Evolutionary conservation across 2,888 invertebrate species (phyloP).

Genomic region (Rotaria socialis): DNA sequence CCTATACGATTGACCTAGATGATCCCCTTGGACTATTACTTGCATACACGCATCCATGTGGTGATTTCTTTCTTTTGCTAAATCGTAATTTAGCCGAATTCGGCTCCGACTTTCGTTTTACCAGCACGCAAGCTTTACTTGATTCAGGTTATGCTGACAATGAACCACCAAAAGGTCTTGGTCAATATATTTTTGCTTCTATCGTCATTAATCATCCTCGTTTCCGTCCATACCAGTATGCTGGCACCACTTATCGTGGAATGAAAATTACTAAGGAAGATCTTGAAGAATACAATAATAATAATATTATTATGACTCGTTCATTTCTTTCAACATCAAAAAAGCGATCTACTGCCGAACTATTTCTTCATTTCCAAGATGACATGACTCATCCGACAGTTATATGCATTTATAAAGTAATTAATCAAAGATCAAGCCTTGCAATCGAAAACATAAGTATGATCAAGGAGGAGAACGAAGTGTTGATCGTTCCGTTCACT

Average conservation of each 20-base stretch:
- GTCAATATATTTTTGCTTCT: constrained; percentile 3
- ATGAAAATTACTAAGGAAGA: not conserved
- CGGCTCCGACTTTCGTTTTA: not conserved
- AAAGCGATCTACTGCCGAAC: not conserved
- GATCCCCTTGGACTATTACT: not conserved
- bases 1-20: not conserved
- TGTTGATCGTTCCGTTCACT: not conserved
- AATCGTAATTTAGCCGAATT: not conserved
- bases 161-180: not conserved
- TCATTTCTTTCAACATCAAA: constrained; percentile 12
- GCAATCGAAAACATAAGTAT: not conserved
- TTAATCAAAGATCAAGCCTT: not conserved
- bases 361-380: not conserved
- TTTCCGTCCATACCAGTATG: not conserved
- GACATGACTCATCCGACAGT: not conserved
- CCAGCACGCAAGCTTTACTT: not conserved
- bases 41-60: not conserved
- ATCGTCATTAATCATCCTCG: not conserved
- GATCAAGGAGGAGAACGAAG: not conserved
- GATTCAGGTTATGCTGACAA: not conserved
- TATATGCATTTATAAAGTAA: not conserved
- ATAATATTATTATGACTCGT: not conserved
- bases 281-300: not conserved
- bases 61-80: not conserved
- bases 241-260: not conserved